Percentiles rank a stretch among this genome's conserved stretches.
These are phyloP conservation scores for Lymantria dispar DNA, from an alignment of 2,888 invertebrate genomes.

Conservation along the genomic window DNA sequence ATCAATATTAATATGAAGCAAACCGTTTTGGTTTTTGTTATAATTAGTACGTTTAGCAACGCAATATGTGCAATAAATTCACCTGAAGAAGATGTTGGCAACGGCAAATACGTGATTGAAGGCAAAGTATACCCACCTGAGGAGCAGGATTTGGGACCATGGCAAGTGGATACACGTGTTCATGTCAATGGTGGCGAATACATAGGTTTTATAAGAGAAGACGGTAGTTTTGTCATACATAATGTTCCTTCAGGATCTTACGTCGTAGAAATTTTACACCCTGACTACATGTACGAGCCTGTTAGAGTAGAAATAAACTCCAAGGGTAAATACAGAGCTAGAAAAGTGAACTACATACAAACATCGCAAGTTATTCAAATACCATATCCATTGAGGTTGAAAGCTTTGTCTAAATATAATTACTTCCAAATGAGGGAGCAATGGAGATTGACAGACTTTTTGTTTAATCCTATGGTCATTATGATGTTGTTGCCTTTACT, in stretches of 20 bases:
- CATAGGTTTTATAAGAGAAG: constrained; percentile 93
- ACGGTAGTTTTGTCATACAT: constrained; percentile 94
- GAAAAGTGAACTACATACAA: constrained; percentile 97
- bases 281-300: constrained; percentile 96
- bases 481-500: constrained; percentile 98
- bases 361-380: constrained; percentile 94
- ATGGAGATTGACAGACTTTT: constrained; percentile 97
- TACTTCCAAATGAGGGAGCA: constrained; percentile 98
- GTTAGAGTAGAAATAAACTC: constrained; percentile 98
- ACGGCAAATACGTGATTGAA: constrained; percentile 88
- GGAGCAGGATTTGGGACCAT: constrained; percentile 81
- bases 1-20: constrained; percentile 16
- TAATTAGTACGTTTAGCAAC: constrained; percentile 26
- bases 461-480: constrained; percentile 98
- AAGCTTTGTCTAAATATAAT: constrained; percentile 89
- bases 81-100: constrained; percentile 65
- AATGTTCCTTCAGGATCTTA: constrained; percentile 96
- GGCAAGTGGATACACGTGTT: constrained; percentile 90
- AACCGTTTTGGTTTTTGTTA: constrained; percentile 14
- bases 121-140: constrained; percentile 91
- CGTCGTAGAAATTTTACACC: constrained; percentile 94
- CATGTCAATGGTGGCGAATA: constrained; percentile 95
- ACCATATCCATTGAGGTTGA: constrained; percentile 95
- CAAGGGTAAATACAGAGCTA: constrained; percentile 97
- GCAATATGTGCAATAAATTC: constrained; percentile 47